Conservation (phyloP, 1,140 invertebrate genomes). For the Neodiprion pinetum region DNA sequence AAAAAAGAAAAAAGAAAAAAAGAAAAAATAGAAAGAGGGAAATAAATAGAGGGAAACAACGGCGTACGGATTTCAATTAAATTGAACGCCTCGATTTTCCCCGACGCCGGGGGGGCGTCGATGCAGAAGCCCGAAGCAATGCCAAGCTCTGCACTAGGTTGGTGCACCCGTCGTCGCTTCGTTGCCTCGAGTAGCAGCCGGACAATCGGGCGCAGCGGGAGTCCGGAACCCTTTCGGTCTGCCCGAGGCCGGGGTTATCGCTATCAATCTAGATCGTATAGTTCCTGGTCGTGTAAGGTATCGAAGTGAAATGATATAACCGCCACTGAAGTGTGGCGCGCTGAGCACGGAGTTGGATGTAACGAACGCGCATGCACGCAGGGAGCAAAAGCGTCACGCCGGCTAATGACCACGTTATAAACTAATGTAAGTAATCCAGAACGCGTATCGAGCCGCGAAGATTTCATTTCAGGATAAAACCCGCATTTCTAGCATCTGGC, state of each 20-base stretch:
- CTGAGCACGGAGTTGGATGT: neutral
- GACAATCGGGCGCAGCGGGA: slow-evolving; percentile 3
- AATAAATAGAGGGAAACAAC: no score
- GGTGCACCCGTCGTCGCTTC: no score
- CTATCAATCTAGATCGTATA: slow-evolving; percentile 2
- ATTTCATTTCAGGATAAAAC: slow-evolving; percentile 35
- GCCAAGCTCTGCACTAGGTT: no score
- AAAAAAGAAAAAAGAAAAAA: no score
- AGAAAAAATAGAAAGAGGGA: no score
- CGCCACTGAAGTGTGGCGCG: neutral
- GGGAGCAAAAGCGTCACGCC: neutral
- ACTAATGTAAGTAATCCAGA: slow-evolving; percentile 42
- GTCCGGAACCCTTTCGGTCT: neutral
- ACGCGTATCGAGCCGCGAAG: slow-evolving; percentile 38
- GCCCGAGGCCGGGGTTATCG: neutral
- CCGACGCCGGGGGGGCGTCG: no score
- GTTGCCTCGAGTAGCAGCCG: no score
- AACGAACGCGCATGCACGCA: neutral
- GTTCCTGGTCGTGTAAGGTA: neutral
- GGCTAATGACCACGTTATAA: slow-evolving; percentile 17
- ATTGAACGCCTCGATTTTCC: no score
- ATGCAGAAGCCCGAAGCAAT: no score
- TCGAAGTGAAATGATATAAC: neutral
- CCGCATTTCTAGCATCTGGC: slow-evolving; percentile 43
- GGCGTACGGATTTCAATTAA: no score